Evolutionary conservation across 2,113 vertebrate species (phyloP), one percentile per base, ranked within the genome.

Genomic region (Mirounga angustirostris): DNA sequence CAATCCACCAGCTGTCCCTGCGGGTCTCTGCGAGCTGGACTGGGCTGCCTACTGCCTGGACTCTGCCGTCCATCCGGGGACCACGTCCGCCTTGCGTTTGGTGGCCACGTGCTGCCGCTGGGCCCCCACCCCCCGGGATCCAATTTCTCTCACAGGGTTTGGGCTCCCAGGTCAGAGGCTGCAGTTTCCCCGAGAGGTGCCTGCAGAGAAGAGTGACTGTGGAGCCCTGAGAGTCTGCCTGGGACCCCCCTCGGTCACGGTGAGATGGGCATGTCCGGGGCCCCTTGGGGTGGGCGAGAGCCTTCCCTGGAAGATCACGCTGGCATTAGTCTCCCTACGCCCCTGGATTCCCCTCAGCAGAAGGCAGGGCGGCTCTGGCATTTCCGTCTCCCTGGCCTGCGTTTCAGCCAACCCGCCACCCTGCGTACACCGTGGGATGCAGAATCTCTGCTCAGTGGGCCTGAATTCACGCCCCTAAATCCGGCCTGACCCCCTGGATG

Each of bases 131-230:
- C 19, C 19, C 71, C 21, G 22, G 71, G 69, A 24, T 22, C 69
- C 9, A 1, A 22, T 10, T 11, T 36, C 21, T 12, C 11, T 43
- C 36, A 13, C 21, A 2, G 40, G 1, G 2, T 43, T 40, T 24
- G 13, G 36, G 36, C 3, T 26, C 71, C 36, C 22, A 12, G 71
- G 71, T 43, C 21, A 74, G 71, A 74, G 71, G 40, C 36, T 43
- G 22, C 18, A 21, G 71, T 11, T 19, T 22, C 71, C 36, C 11
- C 22, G 0, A 4, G 22, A 43, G 21, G 36, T 40, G 21, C 33
- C 21, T 36, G 22, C 5, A 26, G 36, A 36, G 69, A 22, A 71
- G 18, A 36, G 69, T 40, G 69, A 22, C n/a, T 1, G 8, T 9
- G 21, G 69, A 18, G 69, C 19, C 15, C 67, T 14, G 2, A 9